Evolutionary conservation across 2,113 vertebrate genomes (phyloP).

Genomic region (Psittacula cyanocephala): DNA sequence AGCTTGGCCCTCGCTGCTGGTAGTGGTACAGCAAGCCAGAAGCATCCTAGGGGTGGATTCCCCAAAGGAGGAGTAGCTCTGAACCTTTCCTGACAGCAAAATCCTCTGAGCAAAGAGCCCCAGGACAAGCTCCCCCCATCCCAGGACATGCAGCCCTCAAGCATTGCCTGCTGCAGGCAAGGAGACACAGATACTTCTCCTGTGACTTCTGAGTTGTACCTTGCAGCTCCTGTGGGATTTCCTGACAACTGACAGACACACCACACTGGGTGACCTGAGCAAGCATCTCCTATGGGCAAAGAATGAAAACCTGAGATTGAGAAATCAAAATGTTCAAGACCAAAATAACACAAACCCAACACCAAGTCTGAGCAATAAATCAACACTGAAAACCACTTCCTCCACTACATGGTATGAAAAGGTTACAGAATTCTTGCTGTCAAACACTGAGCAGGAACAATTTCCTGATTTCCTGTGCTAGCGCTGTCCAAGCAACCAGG

Average conservation of each 20-base stretch:
- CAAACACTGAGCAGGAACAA: background rate
- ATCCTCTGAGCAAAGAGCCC: background rate
- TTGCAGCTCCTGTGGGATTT: background rate
- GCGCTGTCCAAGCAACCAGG: fast-evolving
- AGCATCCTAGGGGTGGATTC: background rate
- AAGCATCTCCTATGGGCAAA: background rate
- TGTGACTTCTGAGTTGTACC: background rate
- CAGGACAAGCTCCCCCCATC: background rate
- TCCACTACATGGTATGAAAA: background rate
- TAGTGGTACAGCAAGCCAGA: background rate
- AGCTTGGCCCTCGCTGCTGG: background rate
- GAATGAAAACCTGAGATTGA: background rate
- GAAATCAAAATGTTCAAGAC: background rate
- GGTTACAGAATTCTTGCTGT: background rate
- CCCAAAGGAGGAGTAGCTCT: background rate
- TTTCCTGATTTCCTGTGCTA: slow-evolving; percentile 16
- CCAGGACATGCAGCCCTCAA: background rate
- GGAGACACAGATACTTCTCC: background rate
- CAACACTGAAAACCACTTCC: background rate
- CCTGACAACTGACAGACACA: background rate
- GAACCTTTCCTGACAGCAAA: background rate
- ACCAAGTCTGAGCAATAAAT: background rate
- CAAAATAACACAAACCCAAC: background rate
- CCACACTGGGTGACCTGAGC: background rate
- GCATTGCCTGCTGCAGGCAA: background rate